phyloP scores from a whole-genome alignment of 2,113 vertebrate species.

The Hippocampus abdominalis region DNA sequence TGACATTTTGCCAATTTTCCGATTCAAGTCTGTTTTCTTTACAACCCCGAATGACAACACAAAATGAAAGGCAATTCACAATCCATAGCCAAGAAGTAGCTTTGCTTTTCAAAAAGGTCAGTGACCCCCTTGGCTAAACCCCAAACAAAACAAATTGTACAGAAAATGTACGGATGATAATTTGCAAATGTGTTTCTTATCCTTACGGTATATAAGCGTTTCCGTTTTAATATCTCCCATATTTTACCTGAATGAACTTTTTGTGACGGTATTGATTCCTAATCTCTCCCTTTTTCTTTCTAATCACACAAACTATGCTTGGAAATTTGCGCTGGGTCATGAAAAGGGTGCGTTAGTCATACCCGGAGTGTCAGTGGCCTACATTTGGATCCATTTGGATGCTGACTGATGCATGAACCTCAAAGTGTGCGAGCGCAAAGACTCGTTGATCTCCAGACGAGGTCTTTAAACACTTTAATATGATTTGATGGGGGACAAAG shows the following conservation, averaged over 20 bases:
- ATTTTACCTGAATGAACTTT: not conserved
- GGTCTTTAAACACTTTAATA: constrained; percentile 69
- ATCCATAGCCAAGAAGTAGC: too few species aligned
- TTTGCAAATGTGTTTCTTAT: too few species aligned
- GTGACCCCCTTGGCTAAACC: too few species aligned
- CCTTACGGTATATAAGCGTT: too few species aligned
- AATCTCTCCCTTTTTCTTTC: constrained; percentile 11
- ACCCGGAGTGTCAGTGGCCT: not conserved
- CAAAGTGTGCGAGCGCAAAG: constrained; percentile 36
- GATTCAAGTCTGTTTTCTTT: too few species aligned
- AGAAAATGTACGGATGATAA: too few species aligned
- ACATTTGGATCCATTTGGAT: constrained; percentile 24
- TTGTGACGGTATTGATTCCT: not conserved
- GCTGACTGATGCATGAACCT: constrained; percentile 50
- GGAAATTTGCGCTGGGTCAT: constrained; percentile 19
- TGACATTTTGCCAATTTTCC: too few species aligned
- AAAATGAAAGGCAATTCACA: too few species aligned
- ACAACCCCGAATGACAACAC: too few species aligned
- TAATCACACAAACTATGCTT: constrained; percentile 17
- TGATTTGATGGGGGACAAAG: constrained; percentile 62
- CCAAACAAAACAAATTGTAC: too few species aligned
- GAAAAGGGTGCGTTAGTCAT: constrained; percentile 19
- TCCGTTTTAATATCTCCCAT: constrained; percentile 3
- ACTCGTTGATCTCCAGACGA: constrained; percentile 55
- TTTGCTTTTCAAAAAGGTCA: too few species aligned